Base-by-base conservation (phyloP, 2,797 vertebrate species). In the Poeciliopsis turneri region DNA sequence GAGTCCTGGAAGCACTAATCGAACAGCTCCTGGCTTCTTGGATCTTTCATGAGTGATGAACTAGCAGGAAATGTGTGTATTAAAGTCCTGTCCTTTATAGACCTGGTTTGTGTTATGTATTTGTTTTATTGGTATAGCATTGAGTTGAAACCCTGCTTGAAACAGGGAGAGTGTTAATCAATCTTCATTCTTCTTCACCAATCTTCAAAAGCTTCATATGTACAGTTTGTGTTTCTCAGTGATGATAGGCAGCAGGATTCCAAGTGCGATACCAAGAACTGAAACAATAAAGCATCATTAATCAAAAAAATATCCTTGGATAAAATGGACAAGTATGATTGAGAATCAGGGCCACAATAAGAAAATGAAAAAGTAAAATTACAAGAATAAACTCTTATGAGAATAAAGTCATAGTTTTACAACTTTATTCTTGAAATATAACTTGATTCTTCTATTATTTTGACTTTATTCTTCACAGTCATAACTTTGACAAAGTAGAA, bases 181-280 rank as follows among this genome's bases (percentile, higher is more conserved):
- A 28, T 86, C 70, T 78, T 82, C 66, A 83, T 84, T 74, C 84
- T 83, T 81, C 79, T 77, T 59, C 75, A 76, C 64, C 4, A 64
- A 77, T 74, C 82, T 78, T 75, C 64, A 87, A 73, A 81, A 78
- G 41, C 78, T 84, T 87, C 43, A 66, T 76, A 23, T 75, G 72
- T 71, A 76, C 57, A 88, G 88, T 90, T 81, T 25, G 1, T 59
- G 80, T 77, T 75, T 75, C 23, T 98, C 94, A 99, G 93, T 98
- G 98, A 87, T 97, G 97, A 93, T 98, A 98, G 33, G 96, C 92
- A 25, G 97, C 89, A 55, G 95, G 93, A 79, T 97, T 99, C 98
- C 98, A 99, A 84, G 93, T 36, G 28, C 97, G 96, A 90, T 97
- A 97, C 97, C 98, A 98, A 23, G 97, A 92, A 88, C 98, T 99